These are phyloP conservation scores for Diarsia rubi DNA, from an alignment of 2,888 invertebrate genomes.

Conservation along the genomic window DNA sequence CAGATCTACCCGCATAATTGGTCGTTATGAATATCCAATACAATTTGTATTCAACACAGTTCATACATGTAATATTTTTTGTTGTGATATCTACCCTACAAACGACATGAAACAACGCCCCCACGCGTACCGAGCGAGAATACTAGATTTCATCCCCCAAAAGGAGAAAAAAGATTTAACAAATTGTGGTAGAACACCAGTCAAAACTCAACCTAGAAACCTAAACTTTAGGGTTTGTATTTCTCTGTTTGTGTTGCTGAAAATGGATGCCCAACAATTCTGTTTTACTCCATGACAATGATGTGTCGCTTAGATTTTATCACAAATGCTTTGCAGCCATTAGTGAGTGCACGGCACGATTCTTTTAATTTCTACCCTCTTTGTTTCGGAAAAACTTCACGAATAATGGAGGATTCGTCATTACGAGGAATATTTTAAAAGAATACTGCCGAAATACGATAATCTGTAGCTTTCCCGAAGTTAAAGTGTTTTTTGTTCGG, in stretches of 20 bases:
- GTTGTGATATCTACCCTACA: conserved; percentile 49
- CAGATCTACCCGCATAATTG: conserved; percentile 40
- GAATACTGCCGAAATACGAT: conserved; percentile 14
- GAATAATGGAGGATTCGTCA: conserved; percentile 52
- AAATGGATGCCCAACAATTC: conserved; percentile 65
- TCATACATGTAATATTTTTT: conserved; percentile 54
- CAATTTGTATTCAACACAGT: conserved; percentile 54
- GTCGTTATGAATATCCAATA: conserved; percentile 48
- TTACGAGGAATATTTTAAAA: conserved; percentile 41
- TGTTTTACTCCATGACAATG: conserved; percentile 79
- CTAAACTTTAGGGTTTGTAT: conserved; percentile 23
- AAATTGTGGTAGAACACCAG: conserved; percentile 50
- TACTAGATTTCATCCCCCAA: conserved; percentile 65
- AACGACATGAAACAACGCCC: conserved; percentile 55
- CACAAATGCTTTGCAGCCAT: conserved; percentile 79
- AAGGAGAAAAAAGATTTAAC: conserved; percentile 67
- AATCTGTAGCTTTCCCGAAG: conserved; percentile 31
- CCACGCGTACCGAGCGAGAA: conserved; percentile 54
- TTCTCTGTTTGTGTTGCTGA: not conserved
- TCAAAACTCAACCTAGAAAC: conserved; percentile 17
- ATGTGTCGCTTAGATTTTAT: conserved; percentile 81
- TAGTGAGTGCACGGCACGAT: conserved; percentile 70
- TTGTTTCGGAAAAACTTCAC: conserved; percentile 44
- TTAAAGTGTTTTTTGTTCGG: conserved; percentile 34
- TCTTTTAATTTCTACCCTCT: conserved; percentile 57